Evolutionary conservation across 2,113 vertebrate species (phyloP).

Genomic region (Caranx ignobilis): DNA sequence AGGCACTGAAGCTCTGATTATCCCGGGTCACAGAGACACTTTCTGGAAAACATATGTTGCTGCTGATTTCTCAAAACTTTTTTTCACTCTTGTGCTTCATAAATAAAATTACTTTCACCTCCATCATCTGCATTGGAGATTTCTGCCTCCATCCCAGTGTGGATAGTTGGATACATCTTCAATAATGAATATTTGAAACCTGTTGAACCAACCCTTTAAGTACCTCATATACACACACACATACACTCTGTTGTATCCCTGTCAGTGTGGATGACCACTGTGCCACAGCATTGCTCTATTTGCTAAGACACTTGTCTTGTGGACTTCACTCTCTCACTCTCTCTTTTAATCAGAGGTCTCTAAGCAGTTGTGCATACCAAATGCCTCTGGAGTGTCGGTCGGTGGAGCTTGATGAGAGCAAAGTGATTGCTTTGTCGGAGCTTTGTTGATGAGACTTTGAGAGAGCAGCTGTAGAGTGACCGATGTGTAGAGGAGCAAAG

Average conservation of each 20-base stretch:
- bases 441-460: slow-evolving; percentile 44
- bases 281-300: slow-evolving; percentile 22
- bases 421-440: slow-evolving; percentile 53
- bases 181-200: neutral
- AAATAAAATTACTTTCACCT: too few relatives aligned
- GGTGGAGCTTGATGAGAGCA: slow-evolving; percentile 40
- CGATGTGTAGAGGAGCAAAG: neutral
- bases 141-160: neutral
- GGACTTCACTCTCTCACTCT: neutral
- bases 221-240: slow-evolving; percentile 13
- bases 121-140: too few relatives aligned
- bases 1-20: too few relatives aligned
- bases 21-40: too few relatives aligned
- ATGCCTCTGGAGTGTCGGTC: slow-evolving; percentile 42
- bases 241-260: neutral
- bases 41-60: too few relatives aligned
- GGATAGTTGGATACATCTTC: neutral
- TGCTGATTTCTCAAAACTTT: too few relatives aligned
- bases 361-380: slow-evolving; percentile 31
- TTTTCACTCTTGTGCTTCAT: too few relatives aligned
- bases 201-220: neutral
- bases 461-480: slow-evolving; percentile 26
- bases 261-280: neutral
- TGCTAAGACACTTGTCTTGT: slow-evolving; percentile 12
- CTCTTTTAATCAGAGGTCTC: slow-evolving; percentile 48